phyloP scores from a whole-genome alignment of 2,888 invertebrate genomes.

The Netelia virgata region DNA sequence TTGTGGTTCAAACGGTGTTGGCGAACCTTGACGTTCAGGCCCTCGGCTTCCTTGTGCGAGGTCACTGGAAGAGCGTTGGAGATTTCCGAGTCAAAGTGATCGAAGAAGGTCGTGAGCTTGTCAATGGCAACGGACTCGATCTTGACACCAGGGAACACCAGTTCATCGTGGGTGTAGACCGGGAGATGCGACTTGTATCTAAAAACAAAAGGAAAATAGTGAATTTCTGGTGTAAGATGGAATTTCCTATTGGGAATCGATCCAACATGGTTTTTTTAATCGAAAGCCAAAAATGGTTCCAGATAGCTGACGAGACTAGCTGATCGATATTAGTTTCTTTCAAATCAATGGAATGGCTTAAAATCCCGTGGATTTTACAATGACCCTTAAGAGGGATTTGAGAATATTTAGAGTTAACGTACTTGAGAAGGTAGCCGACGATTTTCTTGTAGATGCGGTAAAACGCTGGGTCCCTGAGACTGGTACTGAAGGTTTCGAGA shows the following conservation, averaged over 20 bases:
- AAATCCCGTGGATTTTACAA: no score
- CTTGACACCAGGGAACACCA: slow-evolving; percentile 87
- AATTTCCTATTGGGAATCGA: no score
- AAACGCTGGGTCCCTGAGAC: slow-evolving; percentile 89
- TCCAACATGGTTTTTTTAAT: no score
- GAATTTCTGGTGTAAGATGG: neutral
- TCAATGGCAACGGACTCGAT: slow-evolving; percentile 88
- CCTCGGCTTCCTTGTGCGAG: slow-evolving; percentile 84
- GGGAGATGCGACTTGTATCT: slow-evolving; percentile 86
- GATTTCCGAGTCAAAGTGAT: slow-evolving; percentile 88
- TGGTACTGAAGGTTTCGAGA: slow-evolving; percentile 88
- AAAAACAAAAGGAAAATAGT: neutral
- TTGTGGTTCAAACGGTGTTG: slow-evolving; percentile 91
- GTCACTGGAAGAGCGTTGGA: slow-evolving; percentile 85
- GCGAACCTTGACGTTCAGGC: slow-evolving; percentile 87
- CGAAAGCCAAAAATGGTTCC: no score
- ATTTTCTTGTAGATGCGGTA: slow-evolving; percentile 89
- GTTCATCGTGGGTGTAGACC: slow-evolving; percentile 87
- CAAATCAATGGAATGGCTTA: no score
- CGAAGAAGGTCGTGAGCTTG: slow-evolving; percentile 89
- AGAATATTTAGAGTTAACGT: neutral
- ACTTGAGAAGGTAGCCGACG: slow-evolving; percentile 85
- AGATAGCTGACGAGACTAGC: no score
- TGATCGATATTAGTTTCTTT: no score
- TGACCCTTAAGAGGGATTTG: no score